phyloP scores from a whole-genome alignment of 2,797 vertebrate genomes.

The Gymnoscopelus braueri region DNA sequence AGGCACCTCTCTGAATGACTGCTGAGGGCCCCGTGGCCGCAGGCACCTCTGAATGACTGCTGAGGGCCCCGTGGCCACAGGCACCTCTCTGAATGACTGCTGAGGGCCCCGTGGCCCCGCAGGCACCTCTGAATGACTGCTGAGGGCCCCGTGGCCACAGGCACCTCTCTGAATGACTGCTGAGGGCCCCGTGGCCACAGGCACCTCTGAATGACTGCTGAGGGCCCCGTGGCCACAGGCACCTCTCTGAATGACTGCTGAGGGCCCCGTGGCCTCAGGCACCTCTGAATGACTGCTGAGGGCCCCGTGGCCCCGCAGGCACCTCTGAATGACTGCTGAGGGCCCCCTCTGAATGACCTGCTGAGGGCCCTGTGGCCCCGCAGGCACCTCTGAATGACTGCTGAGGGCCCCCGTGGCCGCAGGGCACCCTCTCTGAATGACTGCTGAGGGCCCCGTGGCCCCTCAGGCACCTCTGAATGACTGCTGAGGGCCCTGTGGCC shows the following conservation, averaged over 20 bases:
- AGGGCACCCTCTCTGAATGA: too few species aligned
- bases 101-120: too few species aligned
- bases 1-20: slow-evolving; percentile 38
- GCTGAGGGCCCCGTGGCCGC: too few species aligned
- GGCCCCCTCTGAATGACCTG: too few species aligned
- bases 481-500: slow-evolving; percentile 41
- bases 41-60: too few species aligned
- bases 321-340: slow-evolving; percentile 36
- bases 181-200: slow-evolving; percentile 21
- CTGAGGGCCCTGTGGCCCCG: too few species aligned
- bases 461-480: background rate
- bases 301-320: slow-evolving; percentile 14
- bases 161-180: slow-evolving; percentile 29
- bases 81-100: slow-evolving; percentile 42
- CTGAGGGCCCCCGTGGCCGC: too few species aligned
- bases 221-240: slow-evolving; percentile 12
- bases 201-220: slow-evolving; percentile 35
- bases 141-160: slow-evolving; percentile 12
- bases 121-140: too few species aligned
- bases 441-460: slow-evolving; percentile 16
- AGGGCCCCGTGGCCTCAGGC: slow-evolving; percentile 18
- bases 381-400: too few species aligned
- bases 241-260: slow-evolving; percentile 33
- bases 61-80: too few species aligned
- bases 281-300: slow-evolving; percentile 51